A percentile compares a stretch with the other conserved stretches of the same genome.
Evolutionary conservation across 2,113 vertebrate species (phyloP).

Genomic region (Physeter macrocephalus): DNA sequence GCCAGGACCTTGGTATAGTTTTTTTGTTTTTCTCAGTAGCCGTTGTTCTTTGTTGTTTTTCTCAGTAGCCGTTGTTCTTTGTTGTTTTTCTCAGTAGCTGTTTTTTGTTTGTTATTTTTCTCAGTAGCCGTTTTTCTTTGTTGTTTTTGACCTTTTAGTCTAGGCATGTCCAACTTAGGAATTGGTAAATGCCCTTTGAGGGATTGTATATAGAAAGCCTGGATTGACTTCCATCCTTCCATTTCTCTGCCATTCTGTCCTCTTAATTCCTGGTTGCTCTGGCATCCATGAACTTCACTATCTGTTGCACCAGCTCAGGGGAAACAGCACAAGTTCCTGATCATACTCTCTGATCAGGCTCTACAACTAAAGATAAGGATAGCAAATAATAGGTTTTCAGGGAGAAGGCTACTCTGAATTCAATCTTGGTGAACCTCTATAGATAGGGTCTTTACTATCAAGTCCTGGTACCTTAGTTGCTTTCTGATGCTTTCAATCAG

Average conservation of each 20-base stretch:
- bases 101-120: not conserved
- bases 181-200: not conserved
- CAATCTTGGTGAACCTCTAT: not conserved
- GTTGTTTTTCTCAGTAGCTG: too few relatives aligned
- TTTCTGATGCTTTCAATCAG: not conserved
- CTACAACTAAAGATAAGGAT: not conserved
- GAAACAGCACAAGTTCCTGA: not conserved
- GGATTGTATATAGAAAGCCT: not conserved
- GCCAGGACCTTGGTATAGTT: not conserved
- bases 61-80: too few relatives aligned
- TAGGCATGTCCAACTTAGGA: not conserved
- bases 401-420: not conserved
- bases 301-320: not conserved
- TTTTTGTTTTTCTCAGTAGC: not conserved
- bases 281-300: too few relatives aligned
- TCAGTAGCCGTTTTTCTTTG: not conserved
- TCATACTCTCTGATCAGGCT: not conserved
- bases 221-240: not conserved
- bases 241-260: not conserved
- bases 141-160: not conserved
- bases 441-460: not conserved
- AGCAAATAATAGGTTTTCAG: not conserved
- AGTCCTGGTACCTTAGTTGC: not conserved
- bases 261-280: not conserved
- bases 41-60: too few relatives aligned